phyloP scores from a whole-genome alignment of 2,888 invertebrate species.

The Xylocampa areola region DNA sequence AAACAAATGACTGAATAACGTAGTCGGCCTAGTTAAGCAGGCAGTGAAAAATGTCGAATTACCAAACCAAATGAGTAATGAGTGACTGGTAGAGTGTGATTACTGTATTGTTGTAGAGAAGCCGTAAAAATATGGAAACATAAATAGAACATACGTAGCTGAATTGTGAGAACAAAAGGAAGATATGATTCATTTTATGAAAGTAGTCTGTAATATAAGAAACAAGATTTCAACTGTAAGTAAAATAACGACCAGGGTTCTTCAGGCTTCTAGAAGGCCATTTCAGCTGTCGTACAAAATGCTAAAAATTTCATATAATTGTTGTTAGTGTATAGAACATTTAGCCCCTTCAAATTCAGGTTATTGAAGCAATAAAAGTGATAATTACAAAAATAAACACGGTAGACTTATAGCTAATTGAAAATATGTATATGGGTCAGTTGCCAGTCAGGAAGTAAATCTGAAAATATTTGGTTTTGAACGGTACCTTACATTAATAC shows the following conservation, averaged over 20 bases:
- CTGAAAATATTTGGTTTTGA: slow-evolving; percentile 15
- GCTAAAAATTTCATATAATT: no score
- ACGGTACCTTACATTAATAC: background rate
- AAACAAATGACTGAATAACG: slow-evolving; percentile 40
- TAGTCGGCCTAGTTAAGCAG: slow-evolving; percentile 41
- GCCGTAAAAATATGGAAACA: slow-evolving; percentile 31
- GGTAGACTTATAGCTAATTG: slow-evolving; percentile 14
- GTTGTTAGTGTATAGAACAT: background rate
- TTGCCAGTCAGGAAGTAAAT: background rate
- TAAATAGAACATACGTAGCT: slow-evolving; percentile 28
- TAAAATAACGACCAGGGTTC: no score
- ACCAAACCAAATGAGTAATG: slow-evolving; percentile 48
- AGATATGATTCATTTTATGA: slow-evolving; percentile 31
- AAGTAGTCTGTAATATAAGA: slow-evolving; percentile 8
- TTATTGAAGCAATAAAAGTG: background rate
- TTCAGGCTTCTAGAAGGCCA: no score
- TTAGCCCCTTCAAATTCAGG: background rate
- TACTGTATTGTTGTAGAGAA: slow-evolving; percentile 23
- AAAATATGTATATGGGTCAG: slow-evolving; percentile 13
- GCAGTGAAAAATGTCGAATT: slow-evolving; percentile 38
- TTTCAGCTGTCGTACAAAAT: no score
- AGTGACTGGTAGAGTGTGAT: slow-evolving; percentile 28
- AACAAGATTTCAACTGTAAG: background rate
- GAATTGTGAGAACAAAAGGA: slow-evolving; percentile 5
- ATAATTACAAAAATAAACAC: slow-evolving; percentile 10